Base-by-base conservation (phyloP, 1,140 invertebrate genomes). In the Panagrolaimus sp. region DNA sequence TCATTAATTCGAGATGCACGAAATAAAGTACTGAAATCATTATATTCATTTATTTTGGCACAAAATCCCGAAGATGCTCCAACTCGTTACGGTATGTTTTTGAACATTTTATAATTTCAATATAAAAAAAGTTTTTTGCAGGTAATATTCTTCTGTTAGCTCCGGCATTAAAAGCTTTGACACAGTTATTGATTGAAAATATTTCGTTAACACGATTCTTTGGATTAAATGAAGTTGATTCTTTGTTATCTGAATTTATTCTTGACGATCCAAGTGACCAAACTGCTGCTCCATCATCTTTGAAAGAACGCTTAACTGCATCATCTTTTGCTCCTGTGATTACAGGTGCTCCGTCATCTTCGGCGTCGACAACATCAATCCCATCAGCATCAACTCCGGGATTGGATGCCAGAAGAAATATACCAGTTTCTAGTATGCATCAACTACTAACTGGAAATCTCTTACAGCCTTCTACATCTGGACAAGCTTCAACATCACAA, bases 201-300 rank as follows among this genome's bases (percentile, higher is more conserved):
- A 82, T 82, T 80, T 83, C 80, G 12, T 66, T 82, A 24, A 83
- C 81, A 26, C 70, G 70, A 44, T 82, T 82, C 65, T 82, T 82
- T 65, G 80, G 80, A 24, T 66, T 82, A n/a, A 80, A 80, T 12
- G 80, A 82, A 74, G 81, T 82, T 14, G 76, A 80, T 48, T 77
- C 74, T 6, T 43, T 80, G 24, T 48, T 80, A 9, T 72, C 79
- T n/a, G 80, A 83, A 45, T 82, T 82, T 65, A 82, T 82, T 68
- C 69, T 82, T 10, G 80, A 82, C 62, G 80, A 82, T 64, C 43
- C 78, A 58, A 78, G 48, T 21, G 76, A 78, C 38, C 28, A 21
- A n/a, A 58, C 21, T 2, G 52, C 52, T 12, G 28, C 52, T 21
- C 52, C 52, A 58, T 58, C 52, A 12, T 58, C 52, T 28, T 26